Evolutionary conservation across 2,888 invertebrate genomes (phyloP).

Genomic region (Brachyptera putata): DNA sequence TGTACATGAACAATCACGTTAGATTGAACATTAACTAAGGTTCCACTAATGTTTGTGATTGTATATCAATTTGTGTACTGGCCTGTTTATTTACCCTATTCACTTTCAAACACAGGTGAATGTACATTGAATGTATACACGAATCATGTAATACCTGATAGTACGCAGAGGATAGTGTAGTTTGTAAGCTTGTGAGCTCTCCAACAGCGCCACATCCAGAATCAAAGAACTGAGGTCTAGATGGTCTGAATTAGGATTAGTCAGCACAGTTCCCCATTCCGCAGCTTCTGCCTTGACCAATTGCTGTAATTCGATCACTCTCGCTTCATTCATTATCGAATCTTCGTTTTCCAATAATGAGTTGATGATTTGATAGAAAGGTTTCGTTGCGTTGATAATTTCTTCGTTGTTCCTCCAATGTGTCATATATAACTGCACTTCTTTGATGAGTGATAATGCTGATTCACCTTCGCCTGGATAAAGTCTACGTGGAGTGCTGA

Average conservation of each 20-base stretch:
- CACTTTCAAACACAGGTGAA: too few species aligned
- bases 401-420: constrained; percentile 46
- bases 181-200: constrained; percentile 37
- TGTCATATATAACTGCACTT: constrained; percentile 55
- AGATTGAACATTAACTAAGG: too few species aligned
- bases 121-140: too few species aligned
- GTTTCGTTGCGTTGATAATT: constrained; percentile 52
- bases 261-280: constrained; percentile 43
- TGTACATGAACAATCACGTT: too few species aligned
- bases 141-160: constrained; percentile 42
- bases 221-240: constrained; percentile 42
- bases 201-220: constrained; percentile 42
- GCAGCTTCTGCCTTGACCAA: constrained; percentile 37
- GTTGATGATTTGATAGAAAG: constrained; percentile 59
- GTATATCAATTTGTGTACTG: too few species aligned
- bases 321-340: constrained; percentile 66
- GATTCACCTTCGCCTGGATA: constrained; percentile 64
- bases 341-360: constrained; percentile 60
- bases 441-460: constrained; percentile 54
- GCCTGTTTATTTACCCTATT: too few species aligned
- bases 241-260: constrained; percentile 36
- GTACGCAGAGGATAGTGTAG: constrained; percentile 42
- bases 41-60: too few species aligned
- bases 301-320: constrained; percentile 44
- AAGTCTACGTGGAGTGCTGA: constrained; percentile 50